Percentiles rank a stretch among this genome's conserved stretches.
Evolutionary conservation across 92 coral and sea anemone genomes (phyloP).

Genomic region (Pocillopora grandis): DNA sequence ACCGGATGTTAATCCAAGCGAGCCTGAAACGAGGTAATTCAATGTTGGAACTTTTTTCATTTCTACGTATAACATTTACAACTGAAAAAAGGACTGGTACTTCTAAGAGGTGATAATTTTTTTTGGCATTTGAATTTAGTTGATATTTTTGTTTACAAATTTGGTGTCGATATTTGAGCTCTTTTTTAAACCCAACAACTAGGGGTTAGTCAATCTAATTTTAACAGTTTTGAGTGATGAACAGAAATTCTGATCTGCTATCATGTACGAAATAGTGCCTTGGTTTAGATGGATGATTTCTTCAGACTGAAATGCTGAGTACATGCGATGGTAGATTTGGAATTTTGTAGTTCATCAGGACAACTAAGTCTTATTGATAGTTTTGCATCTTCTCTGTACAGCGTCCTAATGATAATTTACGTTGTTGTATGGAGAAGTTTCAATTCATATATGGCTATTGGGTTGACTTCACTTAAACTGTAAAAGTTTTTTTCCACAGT

Average conservation of each 20-base stretch:
- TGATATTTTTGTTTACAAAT: background rate
- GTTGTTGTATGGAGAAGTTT: background rate
- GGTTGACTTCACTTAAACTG: background rate
- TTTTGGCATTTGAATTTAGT: slow-evolving; percentile 7
- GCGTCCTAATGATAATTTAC: background rate
- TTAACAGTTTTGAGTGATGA: no score
- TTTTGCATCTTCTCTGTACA: background rate
- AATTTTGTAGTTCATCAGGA: background rate
- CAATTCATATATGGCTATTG: background rate
- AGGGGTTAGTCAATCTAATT: background rate
- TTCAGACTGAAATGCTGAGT: no score
- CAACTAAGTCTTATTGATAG: background rate
- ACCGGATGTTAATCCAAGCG: slow-evolving; percentile 48
- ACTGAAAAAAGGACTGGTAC: background rate
- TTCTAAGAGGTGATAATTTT: background rate
- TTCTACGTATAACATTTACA: background rate
- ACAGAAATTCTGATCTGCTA: no score
- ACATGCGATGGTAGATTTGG: no score
- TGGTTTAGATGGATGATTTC: no score
- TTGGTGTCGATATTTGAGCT: background rate
- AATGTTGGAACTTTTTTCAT: slow-evolving; percentile 3
- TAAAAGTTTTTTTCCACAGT: background rate
- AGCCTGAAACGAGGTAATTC: slow-evolving; percentile 45
- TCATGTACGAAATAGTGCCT: no score
- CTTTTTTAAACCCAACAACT: background rate